Evolutionary conservation across 2,888 invertebrate genomes (phyloP).

Genomic region (Callyntrura sp.): DNA sequence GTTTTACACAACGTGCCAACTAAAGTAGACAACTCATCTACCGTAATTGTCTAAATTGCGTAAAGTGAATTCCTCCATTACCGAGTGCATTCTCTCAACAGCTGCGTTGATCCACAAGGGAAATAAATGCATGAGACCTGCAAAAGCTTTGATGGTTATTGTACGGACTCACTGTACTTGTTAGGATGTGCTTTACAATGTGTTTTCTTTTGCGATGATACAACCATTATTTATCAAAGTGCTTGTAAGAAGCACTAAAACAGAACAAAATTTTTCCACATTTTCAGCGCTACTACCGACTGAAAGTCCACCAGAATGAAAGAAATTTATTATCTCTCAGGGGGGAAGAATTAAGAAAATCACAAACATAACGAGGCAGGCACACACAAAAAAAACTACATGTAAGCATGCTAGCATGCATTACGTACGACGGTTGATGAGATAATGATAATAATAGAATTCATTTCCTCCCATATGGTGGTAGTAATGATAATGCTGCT

Average conservation of each 20-base stretch:
- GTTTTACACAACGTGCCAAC: conserved; percentile 57
- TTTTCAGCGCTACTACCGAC: conserved; percentile 18
- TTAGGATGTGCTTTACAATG: not conserved
- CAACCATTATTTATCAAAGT: not conserved
- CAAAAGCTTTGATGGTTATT: not conserved
- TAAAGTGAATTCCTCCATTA: conserved; percentile 43
- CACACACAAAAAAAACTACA: not conserved
- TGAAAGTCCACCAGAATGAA: conserved; percentile 10
- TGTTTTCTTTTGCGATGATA: not conserved
- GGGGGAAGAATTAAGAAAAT: conserved; percentile 59
- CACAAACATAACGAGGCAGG: conserved; percentile 40
- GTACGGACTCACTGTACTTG: not conserved
- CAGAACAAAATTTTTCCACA: conserved; percentile 55
- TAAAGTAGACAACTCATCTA: conserved; percentile 65
- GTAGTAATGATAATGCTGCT: not conserved
- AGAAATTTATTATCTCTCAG: conserved; percentile 20
- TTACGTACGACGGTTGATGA: conserved; percentile 49
- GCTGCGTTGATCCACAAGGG: conserved; percentile 18
- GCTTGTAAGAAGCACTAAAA: conserved; percentile 25
- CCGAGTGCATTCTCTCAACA: not conserved
- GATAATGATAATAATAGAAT: conserved; percentile 59
- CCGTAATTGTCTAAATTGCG: conserved; percentile 63
- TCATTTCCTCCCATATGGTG: conserved; percentile 55
- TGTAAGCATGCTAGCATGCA: conserved; percentile 21
- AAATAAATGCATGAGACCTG: not conserved